Base-by-base conservation (phyloP, 2,113 vertebrate species). In the Vicugna pacos region DNA sequence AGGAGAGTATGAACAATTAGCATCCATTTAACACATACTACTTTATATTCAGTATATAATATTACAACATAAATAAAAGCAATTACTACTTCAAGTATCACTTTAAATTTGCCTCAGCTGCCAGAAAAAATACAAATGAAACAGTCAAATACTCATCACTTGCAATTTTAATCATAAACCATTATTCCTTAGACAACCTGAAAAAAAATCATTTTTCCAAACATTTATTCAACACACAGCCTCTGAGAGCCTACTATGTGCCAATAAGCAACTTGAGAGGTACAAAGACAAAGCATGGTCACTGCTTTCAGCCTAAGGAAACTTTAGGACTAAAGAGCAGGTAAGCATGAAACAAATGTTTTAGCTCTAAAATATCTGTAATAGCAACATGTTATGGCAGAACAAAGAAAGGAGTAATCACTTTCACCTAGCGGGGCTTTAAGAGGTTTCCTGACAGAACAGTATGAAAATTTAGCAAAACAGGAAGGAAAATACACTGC, bases 111-210 rank as follows among this genome's bases (percentile, higher is more conserved):
- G 85, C 28, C 35, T 84, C 28, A 83, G 35, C 0, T 85, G 75
- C 42, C 60, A 54, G 60, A 81, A 75, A 93, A 89, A 93, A 60
- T 48, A 75, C 38, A 93, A 86, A 80, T 54, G 80, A 60, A 85
- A 85, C 28, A 14, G 64, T 56, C 64, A 92, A 15, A 30, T 84
- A 80, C 50, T n/a, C 11, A 30, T 69, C 14, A 16, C 52, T 83
- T 60, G 20, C 87, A 77, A 89, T 56, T 96, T 94, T 69, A 64
- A 94, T 77, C 50, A 88, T 35, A 64, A 90, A 42, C 9, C 50
- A 85, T 35, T 73, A 30, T 52, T 85, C 38, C 56, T 96, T 75
- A 93, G 19, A 79, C 56, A 84, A 12, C 17, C 48, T 52, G 24
- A 69, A 88, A 89, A 89, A 91, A 89, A 22, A 48, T 62, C 8